Conservation (phyloP, 1,140 invertebrate species). For the Ganaspis sp. region DNA sequence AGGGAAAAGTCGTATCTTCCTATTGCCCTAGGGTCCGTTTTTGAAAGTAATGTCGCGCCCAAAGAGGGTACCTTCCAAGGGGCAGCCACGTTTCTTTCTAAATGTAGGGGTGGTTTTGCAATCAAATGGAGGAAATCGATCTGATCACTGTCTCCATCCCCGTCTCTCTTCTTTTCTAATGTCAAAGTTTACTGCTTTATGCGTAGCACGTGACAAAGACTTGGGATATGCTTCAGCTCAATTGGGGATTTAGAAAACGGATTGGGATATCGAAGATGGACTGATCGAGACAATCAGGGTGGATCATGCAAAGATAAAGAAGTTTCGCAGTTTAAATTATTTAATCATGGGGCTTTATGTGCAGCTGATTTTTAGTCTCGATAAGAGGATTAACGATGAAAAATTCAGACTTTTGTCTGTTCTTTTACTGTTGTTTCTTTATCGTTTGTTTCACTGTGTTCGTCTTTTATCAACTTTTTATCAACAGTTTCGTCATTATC, state of each 20-base stretch:
- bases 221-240: not conserved
- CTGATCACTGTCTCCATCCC: conserved; percentile 42
- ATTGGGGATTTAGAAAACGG: conserved; percentile 7
- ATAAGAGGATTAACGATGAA: not conserved
- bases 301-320: not conserved
- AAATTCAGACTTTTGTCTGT: too few species aligned
- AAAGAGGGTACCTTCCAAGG: conserved; percentile 50
- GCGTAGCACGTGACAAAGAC: conserved; percentile 53
- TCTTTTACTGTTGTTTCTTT: too few species aligned
- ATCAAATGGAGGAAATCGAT: conserved; percentile 54
- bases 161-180: conserved; percentile 48
- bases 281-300: not conserved
- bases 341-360: not conserved
- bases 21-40: conserved; percentile 58
- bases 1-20: conserved; percentile 43
- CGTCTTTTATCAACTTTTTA: too few species aligned
- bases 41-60: conserved; percentile 54
- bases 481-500: too few species aligned
- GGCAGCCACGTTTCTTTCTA: conserved; percentile 12
- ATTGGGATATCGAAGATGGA: not conserved
- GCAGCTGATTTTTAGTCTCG: not conserved
- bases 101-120: conserved; percentile 33
- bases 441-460: too few species aligned
- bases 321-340: not conserved
- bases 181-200: conserved; percentile 50